Conservation (phyloP, 2,113 vertebrate genomes). For the Grus americana region DNA sequence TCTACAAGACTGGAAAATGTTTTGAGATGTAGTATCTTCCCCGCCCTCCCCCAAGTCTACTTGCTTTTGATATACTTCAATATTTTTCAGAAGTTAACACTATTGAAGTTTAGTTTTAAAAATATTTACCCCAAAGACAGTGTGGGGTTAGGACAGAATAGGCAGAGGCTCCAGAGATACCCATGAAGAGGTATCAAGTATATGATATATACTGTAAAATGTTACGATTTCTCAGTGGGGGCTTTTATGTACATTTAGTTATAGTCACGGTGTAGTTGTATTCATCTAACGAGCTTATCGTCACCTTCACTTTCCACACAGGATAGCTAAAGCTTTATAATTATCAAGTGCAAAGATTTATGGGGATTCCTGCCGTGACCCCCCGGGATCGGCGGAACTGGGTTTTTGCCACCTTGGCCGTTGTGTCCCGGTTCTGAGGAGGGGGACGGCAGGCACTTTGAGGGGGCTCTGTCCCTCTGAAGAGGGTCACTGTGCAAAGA, state of each 20-base stretch:
- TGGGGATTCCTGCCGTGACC: background rate
- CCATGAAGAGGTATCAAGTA: background rate
- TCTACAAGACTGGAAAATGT: background rate
- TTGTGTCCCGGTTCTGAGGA: background rate
- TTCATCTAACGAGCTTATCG: background rate
- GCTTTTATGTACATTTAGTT: background rate
- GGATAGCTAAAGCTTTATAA: background rate
- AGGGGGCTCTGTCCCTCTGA: background rate
- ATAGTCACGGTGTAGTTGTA: background rate
- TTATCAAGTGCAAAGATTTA: too few relatives aligned
- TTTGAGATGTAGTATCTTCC: background rate
- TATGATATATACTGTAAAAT: background rate
- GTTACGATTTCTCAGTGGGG: background rate
- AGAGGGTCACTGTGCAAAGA: background rate
- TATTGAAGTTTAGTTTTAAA: background rate
- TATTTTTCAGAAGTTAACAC: background rate
- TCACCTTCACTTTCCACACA: background rate
- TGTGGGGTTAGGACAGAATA: background rate
- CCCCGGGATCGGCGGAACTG: accelerated
- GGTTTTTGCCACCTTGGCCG: accelerated
- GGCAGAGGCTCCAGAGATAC: background rate
- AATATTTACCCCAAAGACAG: background rate
- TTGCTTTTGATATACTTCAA: background rate
- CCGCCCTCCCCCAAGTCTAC: background rate
- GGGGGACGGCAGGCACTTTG: background rate